Evolutionary conservation across 2,797 vertebrate species (phyloP).

Genomic region (Macropus fuliginosus): DNA sequence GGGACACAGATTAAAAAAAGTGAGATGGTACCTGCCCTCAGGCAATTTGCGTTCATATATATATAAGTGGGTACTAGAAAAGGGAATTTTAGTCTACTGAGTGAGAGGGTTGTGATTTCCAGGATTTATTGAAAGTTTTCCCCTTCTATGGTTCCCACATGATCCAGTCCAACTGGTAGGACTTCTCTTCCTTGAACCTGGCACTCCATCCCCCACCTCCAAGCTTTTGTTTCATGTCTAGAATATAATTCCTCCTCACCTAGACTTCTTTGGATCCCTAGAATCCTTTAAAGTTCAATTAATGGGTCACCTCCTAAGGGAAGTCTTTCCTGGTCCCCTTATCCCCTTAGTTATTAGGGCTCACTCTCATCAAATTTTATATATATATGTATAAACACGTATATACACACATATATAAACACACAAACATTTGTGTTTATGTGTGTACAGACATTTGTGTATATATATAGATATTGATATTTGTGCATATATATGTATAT

Average conservation of each 20-base stretch:
- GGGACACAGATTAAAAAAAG: not conserved
- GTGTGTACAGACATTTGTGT: no score
- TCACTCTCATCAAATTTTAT: not conserved
- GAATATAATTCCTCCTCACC: not conserved
- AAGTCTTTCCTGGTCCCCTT: not conserved
- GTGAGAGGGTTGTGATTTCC: not conserved
- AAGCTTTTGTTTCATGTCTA: not conserved
- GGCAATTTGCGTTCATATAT: not conserved
- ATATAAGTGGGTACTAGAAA: not conserved
- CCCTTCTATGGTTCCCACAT: not conserved
- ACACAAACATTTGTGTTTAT: no score
- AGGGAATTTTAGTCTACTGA: not conserved
- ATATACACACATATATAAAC: no score
- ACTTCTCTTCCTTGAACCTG: not conserved
- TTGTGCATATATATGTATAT: not conserved
- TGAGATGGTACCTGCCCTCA: not conserved
- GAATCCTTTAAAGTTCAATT: not conserved
- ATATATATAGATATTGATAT: no score
- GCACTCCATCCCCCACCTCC: not conserved
- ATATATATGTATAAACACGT: no score
- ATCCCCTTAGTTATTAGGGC: not conserved
- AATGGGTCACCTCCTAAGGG: not conserved
- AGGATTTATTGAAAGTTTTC: not conserved
- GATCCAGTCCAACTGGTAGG: not conserved
- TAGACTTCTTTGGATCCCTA: not conserved